These are phyloP conservation scores for Streptopelia turtur DNA, from an alignment of 2,797 vertebrate genomes.

Conservation along the genomic window DNA sequence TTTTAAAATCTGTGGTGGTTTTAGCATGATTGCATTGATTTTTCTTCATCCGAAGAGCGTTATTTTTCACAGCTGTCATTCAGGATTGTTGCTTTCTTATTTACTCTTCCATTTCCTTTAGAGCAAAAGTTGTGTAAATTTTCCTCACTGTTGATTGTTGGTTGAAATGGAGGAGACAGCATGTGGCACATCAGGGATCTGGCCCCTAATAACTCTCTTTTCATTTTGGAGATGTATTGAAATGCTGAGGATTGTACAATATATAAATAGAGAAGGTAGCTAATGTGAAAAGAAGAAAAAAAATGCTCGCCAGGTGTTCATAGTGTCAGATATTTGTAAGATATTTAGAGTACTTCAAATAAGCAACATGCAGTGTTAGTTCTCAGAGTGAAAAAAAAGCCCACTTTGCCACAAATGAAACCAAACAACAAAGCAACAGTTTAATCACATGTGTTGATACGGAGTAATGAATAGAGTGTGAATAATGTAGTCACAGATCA, in stretches of 20 bases:
- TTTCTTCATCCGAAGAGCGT: background rate
- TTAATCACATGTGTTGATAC: background rate
- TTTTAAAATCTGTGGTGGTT: background rate
- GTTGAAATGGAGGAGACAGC: background rate
- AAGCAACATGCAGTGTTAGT: background rate
- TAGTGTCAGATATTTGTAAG: background rate
- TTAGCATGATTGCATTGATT: background rate
- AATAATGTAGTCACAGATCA: background rate
- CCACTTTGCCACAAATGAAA: background rate
- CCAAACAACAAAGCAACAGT: background rate
- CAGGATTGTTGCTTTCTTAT: background rate
- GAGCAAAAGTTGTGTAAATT: background rate
- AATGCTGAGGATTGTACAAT: background rate
- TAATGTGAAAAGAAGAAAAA: background rate
- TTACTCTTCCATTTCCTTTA: background rate
- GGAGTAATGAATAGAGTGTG: background rate
- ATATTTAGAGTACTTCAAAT: background rate
- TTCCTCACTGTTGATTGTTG: background rate
- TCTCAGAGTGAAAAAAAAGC: background rate
- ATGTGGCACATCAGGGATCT: background rate
- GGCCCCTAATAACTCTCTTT: background rate
- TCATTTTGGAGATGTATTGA: background rate
- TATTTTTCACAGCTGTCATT: background rate
- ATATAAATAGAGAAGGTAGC: background rate
- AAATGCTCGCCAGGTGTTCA: background rate